Base-by-base conservation (phyloP, 2,888 invertebrate genomes). In the Ectemnius cavifrons region DNA sequence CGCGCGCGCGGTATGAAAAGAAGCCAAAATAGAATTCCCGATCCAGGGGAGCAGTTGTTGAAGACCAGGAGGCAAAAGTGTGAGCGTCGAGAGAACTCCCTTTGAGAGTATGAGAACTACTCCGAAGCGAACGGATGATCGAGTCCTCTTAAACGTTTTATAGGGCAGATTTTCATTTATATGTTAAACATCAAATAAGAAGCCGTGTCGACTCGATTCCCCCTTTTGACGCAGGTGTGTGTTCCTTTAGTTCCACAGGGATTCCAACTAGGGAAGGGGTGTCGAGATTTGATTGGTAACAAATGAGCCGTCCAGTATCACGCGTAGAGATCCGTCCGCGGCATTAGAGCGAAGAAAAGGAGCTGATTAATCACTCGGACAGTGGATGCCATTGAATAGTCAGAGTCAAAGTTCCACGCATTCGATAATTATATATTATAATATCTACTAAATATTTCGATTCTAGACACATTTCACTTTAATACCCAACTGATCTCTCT, bases 151-250 rank as follows among this genome's bases (percentile, higher is more conserved):
- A 87, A 88, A 87, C 80, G 3, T 88, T 89, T 89, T 89, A 89
- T 88, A 87, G 87, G 83, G 83, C 83, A 76, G 87, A 87, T 87
- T 87, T 87, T 87, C 86, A 88, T 89, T 88, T 88, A 87, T 87
- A 89, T 89, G 89, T 89, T 89, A 89, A 89, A 86, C 87, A 75
- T 81, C 84, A 85, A 85, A 81, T 87, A 87, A 87, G 37, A 37
- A 37, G 37, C 37, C 37, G 37, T 37, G 37, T 37, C 37, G 37
- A 37, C 1, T 37, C 37, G 37, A 37, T 37, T 60, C 71, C 59
- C 60, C 46, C 52, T 59, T 67, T 61, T 61, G 45, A 58, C 46
- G 68, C 71, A 67, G 73, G 73, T 64, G 75, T 64, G 75, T 60
- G 67, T 56, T 60, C 57, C 56, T 14, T 67, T 52, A 37, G 64